Percentiles rank a stretch among this genome's conserved stretches.
Conservation (phyloP, 2,888 invertebrate genomes). For the Morpho helenor region DNA sequence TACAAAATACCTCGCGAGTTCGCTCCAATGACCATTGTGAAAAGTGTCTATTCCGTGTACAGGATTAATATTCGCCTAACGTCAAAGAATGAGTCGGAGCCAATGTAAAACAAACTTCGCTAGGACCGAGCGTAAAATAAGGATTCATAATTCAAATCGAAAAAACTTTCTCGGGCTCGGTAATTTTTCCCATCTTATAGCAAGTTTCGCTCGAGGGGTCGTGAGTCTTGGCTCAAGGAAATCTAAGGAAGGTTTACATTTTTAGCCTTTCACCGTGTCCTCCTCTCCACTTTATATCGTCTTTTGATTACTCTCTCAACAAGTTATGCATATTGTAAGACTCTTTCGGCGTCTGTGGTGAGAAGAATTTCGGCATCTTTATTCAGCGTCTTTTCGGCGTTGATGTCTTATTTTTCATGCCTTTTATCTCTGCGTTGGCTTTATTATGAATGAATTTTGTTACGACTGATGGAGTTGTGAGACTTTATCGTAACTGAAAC, state of each 20-base stretch:
- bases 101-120: constrained; percentile 69
- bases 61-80: constrained; percentile 56
- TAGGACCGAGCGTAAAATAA: constrained; percentile 71
- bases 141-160: constrained; percentile 79
- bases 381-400: constrained; percentile 48
- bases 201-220: constrained; percentile 72
- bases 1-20: constrained; percentile 17
- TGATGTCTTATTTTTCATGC: constrained; percentile 63
- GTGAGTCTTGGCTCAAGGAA: constrained; percentile 62
- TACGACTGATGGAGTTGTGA: constrained; percentile 51
- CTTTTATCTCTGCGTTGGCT: constrained; percentile 55
- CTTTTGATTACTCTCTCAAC: constrained; percentile 79
- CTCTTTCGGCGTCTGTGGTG: constrained; percentile 54
- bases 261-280: constrained; percentile 77
- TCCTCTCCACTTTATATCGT: constrained; percentile 75
- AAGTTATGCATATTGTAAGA: constrained; percentile 78
- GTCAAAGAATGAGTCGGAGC: constrained; percentile 56
- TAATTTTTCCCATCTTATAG: constrained; percentile 77
- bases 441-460: constrained; percentile 59
- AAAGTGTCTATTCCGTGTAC: constrained; percentile 42
- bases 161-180: constrained; percentile 71
- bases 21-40: constrained; percentile 26
- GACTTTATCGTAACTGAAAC: constrained; percentile 29
- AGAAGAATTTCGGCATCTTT: constrained; percentile 63
- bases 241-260: constrained; percentile 76